Percentiles rank a stretch among this genome's conserved stretches.
Evolutionary conservation across 2,113 vertebrate species (phyloP).

Genomic region (Heptranchias perlo): DNA sequence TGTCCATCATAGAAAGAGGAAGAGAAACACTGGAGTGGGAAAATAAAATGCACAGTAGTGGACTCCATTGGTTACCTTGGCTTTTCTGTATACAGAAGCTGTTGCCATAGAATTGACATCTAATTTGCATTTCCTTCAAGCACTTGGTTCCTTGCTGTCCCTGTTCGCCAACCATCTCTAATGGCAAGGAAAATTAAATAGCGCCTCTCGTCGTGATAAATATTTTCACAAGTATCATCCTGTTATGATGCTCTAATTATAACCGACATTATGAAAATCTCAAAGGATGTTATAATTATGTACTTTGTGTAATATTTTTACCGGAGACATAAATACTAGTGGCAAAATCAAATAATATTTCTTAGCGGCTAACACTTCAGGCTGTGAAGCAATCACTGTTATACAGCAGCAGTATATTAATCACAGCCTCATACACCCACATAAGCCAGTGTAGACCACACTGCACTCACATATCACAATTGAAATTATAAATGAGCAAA

Average conservation of each 20-base stretch:
- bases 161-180: neutral
- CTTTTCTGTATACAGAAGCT: neutral
- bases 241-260: constrained; percentile 9
- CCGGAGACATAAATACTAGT: constrained; percentile 9
- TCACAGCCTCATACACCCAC: neutral
- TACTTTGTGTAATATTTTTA: constrained; percentile 17
- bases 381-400: neutral
- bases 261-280: constrained; percentile 29
- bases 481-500: neutral
- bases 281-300: neutral
- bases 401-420: constrained; percentile 5
- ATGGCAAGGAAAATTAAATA: constrained; percentile 21
- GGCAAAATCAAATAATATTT: constrained; percentile 30
- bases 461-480: neutral
- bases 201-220: constrained; percentile 4
- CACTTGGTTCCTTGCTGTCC: neutral
- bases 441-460: neutral
- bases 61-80: no score
- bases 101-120: neutral
- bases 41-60: neutral
- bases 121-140: neutral
- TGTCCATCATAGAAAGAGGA: neutral
- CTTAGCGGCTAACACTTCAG: neutral
- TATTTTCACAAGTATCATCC: constrained; percentile 10
- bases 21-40: neutral